A percentile compares a stretch with the other conserved stretches of the same genome.
phyloP scores from a whole-genome alignment of 1,140 invertebrate genomes.

The Drosophila pruinosa region DNA sequence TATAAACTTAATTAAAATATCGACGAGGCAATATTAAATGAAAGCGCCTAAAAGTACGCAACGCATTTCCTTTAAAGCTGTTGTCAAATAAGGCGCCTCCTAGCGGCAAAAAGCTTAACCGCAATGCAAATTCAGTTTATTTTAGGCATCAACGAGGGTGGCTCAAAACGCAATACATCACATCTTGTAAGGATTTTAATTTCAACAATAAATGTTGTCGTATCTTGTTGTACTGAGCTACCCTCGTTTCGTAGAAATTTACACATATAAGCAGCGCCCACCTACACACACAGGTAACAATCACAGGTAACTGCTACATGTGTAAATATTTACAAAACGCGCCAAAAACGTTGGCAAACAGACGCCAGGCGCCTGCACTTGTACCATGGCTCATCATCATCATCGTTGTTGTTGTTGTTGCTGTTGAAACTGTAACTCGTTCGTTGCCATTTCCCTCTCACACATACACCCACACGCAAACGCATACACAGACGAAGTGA shows the following conservation, averaged over 20 bases:
- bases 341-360: constrained; percentile 73
- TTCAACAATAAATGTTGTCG: neutral
- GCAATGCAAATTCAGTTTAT: neutral
- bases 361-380: constrained; percentile 68
- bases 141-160: neutral
- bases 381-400: constrained; percentile 46
- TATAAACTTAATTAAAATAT: constrained; percentile 81
- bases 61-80: constrained; percentile 42
- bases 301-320: constrained; percentile 80
- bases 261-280: constrained; percentile 41
- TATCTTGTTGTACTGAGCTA: neutral
- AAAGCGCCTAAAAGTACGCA: constrained; percentile 39
- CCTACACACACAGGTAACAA: constrained; percentile 47
- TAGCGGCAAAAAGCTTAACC: constrained; percentile 40
- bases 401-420: constrained; percentile 3
- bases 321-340: constrained; percentile 81
- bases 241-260: constrained; percentile 27
- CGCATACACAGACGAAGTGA: constrained; percentile 8
- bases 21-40: constrained; percentile 48
- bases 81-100: constrained; percentile 12
- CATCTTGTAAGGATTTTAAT: neutral
- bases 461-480: neutral
- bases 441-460: constrained; percentile 21
- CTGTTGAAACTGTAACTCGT: constrained; percentile 54
- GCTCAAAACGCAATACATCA: too few relatives aligned